Evolutionary conservation across 2,888 invertebrate species (phyloP), one percentile per base, ranked within the genome.

Genomic region (Mesorhabditis spiculigera): DNA sequence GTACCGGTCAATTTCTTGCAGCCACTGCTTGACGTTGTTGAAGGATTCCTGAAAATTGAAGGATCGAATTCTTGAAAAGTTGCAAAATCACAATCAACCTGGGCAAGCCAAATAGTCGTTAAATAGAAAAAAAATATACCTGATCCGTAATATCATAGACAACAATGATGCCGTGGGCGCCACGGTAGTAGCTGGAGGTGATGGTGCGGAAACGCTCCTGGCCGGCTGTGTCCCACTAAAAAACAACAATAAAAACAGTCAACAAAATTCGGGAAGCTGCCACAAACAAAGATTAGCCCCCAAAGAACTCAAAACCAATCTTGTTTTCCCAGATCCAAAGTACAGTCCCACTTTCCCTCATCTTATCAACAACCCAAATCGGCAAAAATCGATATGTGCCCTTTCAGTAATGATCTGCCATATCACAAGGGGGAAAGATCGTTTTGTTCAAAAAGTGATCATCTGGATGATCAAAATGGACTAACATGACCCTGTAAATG

Each of bases 81-180:
- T 50, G 13, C 8, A 50, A 8, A 50, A 8, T 8, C 13, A 50
- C 13, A 50, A 10, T 10, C 50, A 50, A 50, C 50, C 50, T 10
- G 10, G 13, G 50, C 8, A 13, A 50, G 13, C 8, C 50, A 10
- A 50, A 50, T 50, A 50, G 13, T 10, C 50, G 16, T 28, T 28
- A 68, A 65, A 43, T 10, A 43, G 65, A 42, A 10, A 16, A n/a
- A n/a, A 13, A 68, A 62, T 62, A n/a, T 10, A 89, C 89, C 90
- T 95, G 93, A 88, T 99, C 98, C 88, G 98, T 98, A 88, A 97
- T 96, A 89, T 99, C 98, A 87, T 98, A 99, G 76, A 99, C 98
- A 84, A 99, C 95, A 88, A 99, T 99, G 87, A 99, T 98, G 86
- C 98, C 98, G 87, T 99, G 98, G 80, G 98, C 98, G 81, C 98